These are phyloP conservation scores for Boloria selene DNA, from an alignment of 2,888 invertebrate species.

Conservation along the genomic window DNA sequence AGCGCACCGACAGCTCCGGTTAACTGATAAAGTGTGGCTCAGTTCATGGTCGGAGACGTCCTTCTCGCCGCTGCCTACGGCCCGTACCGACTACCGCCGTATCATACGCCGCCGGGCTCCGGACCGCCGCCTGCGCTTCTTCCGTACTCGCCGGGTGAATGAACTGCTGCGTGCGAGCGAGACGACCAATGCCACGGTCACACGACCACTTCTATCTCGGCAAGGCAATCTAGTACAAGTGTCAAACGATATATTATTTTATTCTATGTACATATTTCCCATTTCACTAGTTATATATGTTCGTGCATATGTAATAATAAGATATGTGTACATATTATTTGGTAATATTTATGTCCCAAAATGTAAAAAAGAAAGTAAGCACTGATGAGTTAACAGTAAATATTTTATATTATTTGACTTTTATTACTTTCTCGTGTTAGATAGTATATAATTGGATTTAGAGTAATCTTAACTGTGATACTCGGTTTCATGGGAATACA, in stretches of 20 bases:
- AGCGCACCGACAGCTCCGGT: conserved; percentile 74
- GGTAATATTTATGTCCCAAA: too few species aligned
- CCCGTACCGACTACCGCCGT: conserved; percentile 53
- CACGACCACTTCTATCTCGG: conserved; percentile 65
- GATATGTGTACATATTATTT: background rate
- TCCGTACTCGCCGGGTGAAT: conserved; percentile 80
- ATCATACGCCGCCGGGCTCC: conserved; percentile 51
- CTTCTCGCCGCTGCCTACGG: conserved; percentile 69
- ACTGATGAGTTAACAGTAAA: background rate
- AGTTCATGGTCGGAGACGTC: conserved; percentile 79
- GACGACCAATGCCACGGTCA: conserved; percentile 78
- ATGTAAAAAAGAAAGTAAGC: too few species aligned
- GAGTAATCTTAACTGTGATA: too few species aligned
- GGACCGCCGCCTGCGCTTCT: conserved; percentile 75
- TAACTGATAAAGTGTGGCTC: conserved; percentile 78
- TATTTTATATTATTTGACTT: conserved; percentile 1
- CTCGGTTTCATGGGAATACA: too few species aligned
- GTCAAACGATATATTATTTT: conserved; percentile 45
- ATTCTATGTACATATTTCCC: conserved; percentile 40
- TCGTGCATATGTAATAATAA: background rate
- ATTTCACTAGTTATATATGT: conserved; percentile 31
- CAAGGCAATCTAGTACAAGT: conserved; percentile 70
- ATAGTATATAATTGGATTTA: background rate
- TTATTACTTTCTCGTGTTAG: background rate
- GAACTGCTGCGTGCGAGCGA: conserved; percentile 72